Evolutionary conservation across 2,888 invertebrate species (phyloP), one percentile per base, ranked within the genome.

Genomic region (Spialia ferax): DNA sequence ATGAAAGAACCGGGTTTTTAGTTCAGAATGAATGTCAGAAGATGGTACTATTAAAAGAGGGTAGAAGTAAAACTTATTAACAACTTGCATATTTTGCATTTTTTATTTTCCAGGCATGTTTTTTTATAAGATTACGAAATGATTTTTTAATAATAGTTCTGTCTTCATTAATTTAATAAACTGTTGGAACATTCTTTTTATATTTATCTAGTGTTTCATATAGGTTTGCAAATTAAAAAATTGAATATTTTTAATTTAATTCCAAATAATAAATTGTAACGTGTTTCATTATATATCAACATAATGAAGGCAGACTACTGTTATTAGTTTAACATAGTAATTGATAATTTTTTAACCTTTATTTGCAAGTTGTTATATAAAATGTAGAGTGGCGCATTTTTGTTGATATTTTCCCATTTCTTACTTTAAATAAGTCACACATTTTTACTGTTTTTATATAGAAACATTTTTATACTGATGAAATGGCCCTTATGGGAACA

Each of bases 351-450:
- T n/a, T 50, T 50, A 4, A 18, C 15, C 7, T 50, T 50, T 23
- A 7, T 23, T 50, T 50, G 50, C 22, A 45, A 50, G 50, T 50
- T 22, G 50, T 50, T 50, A 23, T n/a, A 50, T n/a, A 18, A 45
- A 45, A 18, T 45, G 18, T 38, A 38, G 48, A 10, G 48, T 50
- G 50, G 13, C 50, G 10, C 50, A 50, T 23, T 50, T 50, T 50
- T 50, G 13, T 13, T 45, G 10, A n/a, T 13, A 35, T 35, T 35
- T 35, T 13, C 10, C 3, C 4, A 35, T 35, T 35, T 35, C 3
- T 13, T 45, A 54, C 2, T 26, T 13, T 26, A 78, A 73, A 68
- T 77, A 76, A 78, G 84, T 86, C 81, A 83, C 81, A 80, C 80
- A 82, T 79, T 72, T 67, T 80, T 45, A 3, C 10, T 20, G 10